phyloP scores from a whole-genome alignment of 2,113 vertebrate species.

The Megalops atlanticus region DNA sequence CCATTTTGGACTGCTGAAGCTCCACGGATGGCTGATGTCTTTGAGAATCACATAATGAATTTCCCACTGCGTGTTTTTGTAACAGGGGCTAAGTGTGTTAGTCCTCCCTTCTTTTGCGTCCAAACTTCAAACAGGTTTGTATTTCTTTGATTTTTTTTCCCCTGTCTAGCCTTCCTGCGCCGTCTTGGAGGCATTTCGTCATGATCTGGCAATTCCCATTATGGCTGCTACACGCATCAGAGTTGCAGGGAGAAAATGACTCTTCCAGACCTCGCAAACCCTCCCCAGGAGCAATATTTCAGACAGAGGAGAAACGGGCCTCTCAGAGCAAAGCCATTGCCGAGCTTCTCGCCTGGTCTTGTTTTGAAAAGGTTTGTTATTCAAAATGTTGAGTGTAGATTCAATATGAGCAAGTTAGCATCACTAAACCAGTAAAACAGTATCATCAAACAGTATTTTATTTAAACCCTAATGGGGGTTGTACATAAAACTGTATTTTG shows the following conservation, averaged over 20 bases:
- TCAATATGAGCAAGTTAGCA: neutral
- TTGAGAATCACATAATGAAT: too few species aligned
- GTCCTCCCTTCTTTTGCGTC: neutral
- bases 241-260: constrained; percentile 53
- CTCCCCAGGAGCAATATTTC: constrained; percentile 53
- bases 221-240: constrained; percentile 35
- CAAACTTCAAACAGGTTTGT: neutral
- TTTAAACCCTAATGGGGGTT: neutral
- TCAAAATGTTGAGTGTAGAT: neutral
- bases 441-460: neutral
- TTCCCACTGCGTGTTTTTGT: neutral
- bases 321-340: constrained; percentile 31
- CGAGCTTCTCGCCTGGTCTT: neutral
- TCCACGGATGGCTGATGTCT: too few species aligned
- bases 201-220: constrained; percentile 31
- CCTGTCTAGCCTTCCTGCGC: neutral
- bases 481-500: neutral
- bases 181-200: neutral
- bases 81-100: neutral
- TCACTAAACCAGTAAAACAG: neutral
- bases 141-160: neutral
- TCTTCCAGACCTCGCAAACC: constrained; percentile 55
- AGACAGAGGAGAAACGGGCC: constrained; percentile 48
- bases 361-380: neutral
- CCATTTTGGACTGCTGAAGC: too few species aligned